Conservation (phyloP, 2,797 vertebrate genomes). For the Darevskia mixta region DNA sequence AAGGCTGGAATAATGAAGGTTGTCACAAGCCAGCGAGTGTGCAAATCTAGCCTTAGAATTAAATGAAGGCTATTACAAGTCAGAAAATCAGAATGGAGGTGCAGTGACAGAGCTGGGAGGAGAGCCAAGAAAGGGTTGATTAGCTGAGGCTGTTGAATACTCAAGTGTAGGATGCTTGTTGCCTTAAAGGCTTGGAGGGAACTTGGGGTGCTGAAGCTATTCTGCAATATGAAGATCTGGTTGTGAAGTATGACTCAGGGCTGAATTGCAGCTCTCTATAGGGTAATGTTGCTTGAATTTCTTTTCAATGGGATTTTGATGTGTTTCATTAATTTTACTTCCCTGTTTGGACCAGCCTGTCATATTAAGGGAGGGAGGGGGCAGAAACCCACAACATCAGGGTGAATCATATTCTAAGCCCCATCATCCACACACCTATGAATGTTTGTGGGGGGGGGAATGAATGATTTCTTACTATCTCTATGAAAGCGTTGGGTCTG, state of each 20-base stretch:
- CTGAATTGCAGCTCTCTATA: not conserved
- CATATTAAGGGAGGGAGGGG: not conserved
- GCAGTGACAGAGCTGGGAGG: not conserved
- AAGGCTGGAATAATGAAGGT: not conserved
- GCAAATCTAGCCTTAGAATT: not conserved
- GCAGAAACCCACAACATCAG: not conserved
- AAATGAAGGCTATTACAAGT: not conserved
- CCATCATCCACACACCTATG: conserved; percentile 22
- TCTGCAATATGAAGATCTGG: not conserved
- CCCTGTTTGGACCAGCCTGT: conserved; percentile 33
- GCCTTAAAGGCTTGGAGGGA: not conserved
- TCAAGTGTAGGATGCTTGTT: not conserved
- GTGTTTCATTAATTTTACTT: conserved; percentile 11
- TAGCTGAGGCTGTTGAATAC: not conserved
- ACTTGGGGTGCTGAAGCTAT: not conserved
- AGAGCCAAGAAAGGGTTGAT: not conserved
- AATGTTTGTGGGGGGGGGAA: not conserved
- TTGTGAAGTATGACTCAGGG: not conserved
- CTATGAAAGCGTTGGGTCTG: not conserved
- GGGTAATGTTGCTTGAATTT: not conserved
- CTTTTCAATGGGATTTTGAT: conserved; percentile 34
- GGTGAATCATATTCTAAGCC: not conserved
- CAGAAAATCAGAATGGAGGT: not conserved
- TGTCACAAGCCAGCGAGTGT: not conserved
- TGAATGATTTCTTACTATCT: not conserved